Evolutionary conservation across 2,888 invertebrate genomes (phyloP).

Genomic region (Drosophila affinis): DNA sequence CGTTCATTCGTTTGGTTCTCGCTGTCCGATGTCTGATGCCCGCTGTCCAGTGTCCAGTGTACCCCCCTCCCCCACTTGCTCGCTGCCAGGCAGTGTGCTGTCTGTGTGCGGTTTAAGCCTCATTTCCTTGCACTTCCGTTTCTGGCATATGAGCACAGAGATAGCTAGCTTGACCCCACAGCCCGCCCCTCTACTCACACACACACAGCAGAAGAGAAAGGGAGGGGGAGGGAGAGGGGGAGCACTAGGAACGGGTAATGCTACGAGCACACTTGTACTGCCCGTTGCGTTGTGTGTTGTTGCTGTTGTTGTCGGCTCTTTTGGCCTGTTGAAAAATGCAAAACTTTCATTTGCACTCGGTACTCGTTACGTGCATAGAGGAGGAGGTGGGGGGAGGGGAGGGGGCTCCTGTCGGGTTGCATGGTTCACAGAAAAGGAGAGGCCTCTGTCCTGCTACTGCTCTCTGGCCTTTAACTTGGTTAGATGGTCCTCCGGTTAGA

Average conservation of each 20-base stretch:
- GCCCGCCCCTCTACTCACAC: background rate
- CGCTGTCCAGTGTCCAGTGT: background rate
- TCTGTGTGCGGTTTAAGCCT: slow-evolving; percentile 73
- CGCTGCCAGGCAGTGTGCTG: slow-evolving; percentile 3
- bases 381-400: background rate
- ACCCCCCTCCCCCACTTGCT: too few species aligned
- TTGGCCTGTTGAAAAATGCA: slow-evolving; percentile 69
- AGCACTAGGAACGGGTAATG: slow-evolving; percentile 53
- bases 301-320: slow-evolving; percentile 27
- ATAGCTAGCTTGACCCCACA: slow-evolving; percentile 32
- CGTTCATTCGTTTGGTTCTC: slow-evolving; percentile 30
- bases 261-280: slow-evolving; percentile 40
- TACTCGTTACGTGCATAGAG: slow-evolving; percentile 54
- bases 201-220: too few species aligned
- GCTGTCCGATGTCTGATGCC: slow-evolving; percentile 1
- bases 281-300: slow-evolving; percentile 47
- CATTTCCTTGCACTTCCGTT: slow-evolving; percentile 74
- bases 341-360: slow-evolving; percentile 73
- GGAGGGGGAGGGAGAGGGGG: too few species aligned
- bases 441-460: slow-evolving; percentile 1
- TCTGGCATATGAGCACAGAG: slow-evolving; percentile 57
- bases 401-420: background rate
- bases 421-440: background rate
- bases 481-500: slow-evolving; percentile 56
- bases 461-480: slow-evolving; percentile 66